Evolutionary conservation across 92 coral and sea anemone genomes (phyloP).

Genomic region (Heteractis magnifica): DNA sequence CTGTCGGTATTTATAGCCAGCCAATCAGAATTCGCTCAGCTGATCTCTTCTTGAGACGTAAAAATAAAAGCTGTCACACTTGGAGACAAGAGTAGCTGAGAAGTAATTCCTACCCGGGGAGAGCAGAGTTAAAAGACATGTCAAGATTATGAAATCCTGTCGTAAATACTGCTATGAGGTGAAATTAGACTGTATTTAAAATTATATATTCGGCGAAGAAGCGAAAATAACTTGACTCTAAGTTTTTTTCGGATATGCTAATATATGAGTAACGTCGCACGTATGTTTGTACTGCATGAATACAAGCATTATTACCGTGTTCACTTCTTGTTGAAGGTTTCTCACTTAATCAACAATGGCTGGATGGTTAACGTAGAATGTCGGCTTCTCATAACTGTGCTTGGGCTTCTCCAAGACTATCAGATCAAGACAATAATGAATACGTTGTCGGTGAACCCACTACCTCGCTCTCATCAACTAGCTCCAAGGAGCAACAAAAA

Average conservation of each 20-base stretch:
- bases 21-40: constrained; percentile 15
- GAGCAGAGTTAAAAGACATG: background rate
- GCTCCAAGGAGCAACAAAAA: constrained; percentile 14
- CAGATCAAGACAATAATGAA: constrained; percentile 27
- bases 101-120: background rate
- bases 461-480: background rate
- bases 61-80: constrained; percentile 19
- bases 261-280: constrained; percentile 5
- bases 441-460: constrained; percentile 6
- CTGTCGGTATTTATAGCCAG: background rate
- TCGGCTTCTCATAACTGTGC: constrained; percentile 49
- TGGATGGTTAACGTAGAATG: constrained; percentile 50
- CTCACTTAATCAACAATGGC: constrained; percentile 8
- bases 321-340: background rate
- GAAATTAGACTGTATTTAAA: background rate
- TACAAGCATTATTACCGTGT: background rate
- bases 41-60: background rate
- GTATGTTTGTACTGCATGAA: background rate
- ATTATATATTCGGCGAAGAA: background rate
- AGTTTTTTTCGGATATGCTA: constrained; percentile 1
- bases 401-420: constrained; percentile 70
- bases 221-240: background rate
- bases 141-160: background rate
- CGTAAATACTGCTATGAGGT: background rate
- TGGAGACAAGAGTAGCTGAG: constrained; percentile 10